phyloP scores from a whole-genome alignment of 2,113 vertebrate species.

The Edolisoma coerulescens region DNA sequence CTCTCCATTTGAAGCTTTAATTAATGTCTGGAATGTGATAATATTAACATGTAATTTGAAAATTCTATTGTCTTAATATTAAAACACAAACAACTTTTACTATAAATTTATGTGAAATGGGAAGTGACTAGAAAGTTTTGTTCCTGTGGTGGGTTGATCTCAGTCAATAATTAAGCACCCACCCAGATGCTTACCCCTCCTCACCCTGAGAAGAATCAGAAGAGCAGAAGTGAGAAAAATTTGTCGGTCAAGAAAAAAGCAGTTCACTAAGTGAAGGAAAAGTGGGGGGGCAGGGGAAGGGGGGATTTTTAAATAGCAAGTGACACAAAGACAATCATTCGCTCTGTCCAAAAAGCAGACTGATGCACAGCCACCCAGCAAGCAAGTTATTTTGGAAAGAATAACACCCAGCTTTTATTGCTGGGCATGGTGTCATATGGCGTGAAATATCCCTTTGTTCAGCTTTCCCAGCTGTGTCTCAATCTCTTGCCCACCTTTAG shows the following conservation, averaged over 20 bases:
- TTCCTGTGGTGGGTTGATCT: not conserved
- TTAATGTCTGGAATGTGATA: not conserved
- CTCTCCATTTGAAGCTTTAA: not conserved
- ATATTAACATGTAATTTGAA: not conserved
- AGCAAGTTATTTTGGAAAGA: not conserved
- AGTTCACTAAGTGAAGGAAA: not conserved
- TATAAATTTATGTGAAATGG: not conserved
- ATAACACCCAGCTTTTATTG: not conserved
- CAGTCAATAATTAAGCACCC: not conserved
- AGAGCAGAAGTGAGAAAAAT: not conserved
- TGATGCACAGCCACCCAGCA: not conserved
- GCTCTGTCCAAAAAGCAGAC: not conserved
- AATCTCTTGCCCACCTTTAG: not conserved
- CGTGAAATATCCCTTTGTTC: not conserved
- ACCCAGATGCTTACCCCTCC: not conserved
- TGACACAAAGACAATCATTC: not conserved
- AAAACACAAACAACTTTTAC: not conserved
- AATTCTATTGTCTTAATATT: not conserved
- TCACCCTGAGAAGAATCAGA: not conserved
- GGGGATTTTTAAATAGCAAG: not conserved
- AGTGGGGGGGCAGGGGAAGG: accelerated
- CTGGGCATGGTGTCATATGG: not conserved
- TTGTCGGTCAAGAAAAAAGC: not conserved
- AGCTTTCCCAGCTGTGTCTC: not conserved
- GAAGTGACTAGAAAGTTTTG: not conserved